Evolutionary conservation across 2,888 invertebrate species (phyloP), one percentile per base, ranked within the genome.

Genomic region (Congeria kusceri): DNA sequence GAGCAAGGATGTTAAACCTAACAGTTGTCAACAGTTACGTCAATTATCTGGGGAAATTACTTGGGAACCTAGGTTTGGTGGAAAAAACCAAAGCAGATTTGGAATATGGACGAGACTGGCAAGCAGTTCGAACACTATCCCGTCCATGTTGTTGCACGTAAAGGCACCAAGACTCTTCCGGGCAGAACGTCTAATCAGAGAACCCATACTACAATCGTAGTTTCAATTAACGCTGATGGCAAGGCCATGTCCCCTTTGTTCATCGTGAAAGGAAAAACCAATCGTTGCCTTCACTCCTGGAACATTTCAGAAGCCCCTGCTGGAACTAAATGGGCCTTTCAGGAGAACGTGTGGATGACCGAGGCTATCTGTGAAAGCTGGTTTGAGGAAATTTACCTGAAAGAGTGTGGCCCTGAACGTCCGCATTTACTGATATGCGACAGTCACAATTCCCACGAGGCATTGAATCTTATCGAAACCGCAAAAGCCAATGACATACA

Each of bases 81-180:
- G 29, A 59, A n/a, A n/a, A 57, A 39, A 11, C 61, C 59, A 32
- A 5, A 27, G 3, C 5, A 27, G 5, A 46, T 73, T 2, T 67
- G 67, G 79, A 74, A 79, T 44, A 77, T 73, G 59, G 76, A 79
- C 46, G 76, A 82, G 57, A 77, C 72, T 9, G 59, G 47, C 0
- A 4, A 79, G 0, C 47, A 27, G 15, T 28, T 80, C 0, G 68
- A 49, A 3, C 83, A 83, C 47, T 63, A 63, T 13, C 82, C 82
- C 11, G 49, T 66, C 18, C 65, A 61, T n/a, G 77, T 77, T n/a
- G 27, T 72, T 9, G 75, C 72, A 13, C 9, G 18, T 7, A 69
- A 62, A 20, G 66, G 73, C 1, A 73, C 15, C 83, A 76, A 28
- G 72, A 68, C 2, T 53, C 62, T 13, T 47, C 49, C 1, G 66